Evolutionary conservation across 1,140 invertebrate genomes (phyloP).

Genomic region (Trichonephila clavata): DNA sequence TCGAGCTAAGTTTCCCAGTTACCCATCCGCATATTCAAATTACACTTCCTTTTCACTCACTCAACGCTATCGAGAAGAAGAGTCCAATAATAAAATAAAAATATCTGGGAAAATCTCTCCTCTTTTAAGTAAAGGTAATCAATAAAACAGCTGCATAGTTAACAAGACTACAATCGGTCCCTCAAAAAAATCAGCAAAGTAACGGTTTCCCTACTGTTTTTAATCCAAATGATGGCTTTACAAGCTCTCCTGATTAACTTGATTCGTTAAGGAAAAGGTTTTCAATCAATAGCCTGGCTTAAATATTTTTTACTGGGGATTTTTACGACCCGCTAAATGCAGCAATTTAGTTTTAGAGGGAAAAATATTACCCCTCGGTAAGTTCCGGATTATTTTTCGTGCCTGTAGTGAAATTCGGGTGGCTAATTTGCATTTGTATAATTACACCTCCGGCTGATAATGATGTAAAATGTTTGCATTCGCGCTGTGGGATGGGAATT

Average conservation of each 20-base stretch:
- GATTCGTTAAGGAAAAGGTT: slow-evolving; percentile 1
- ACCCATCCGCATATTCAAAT: slow-evolving; percentile 38
- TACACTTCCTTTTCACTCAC: slow-evolving; percentile 11
- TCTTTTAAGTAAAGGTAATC: slow-evolving; percentile 30
- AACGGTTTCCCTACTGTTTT: slow-evolving; percentile 27
- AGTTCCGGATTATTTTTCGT: slow-evolving; percentile 2
- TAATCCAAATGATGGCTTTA: slow-evolving; percentile 56
- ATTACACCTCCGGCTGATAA: slow-evolving; percentile 5
- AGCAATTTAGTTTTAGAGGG: slow-evolving; percentile 31
- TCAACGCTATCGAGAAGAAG: neutral
- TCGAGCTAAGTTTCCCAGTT: slow-evolving; percentile 12
- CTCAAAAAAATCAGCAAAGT: neutral
- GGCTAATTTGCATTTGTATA: slow-evolving; percentile 39
- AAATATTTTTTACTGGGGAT: neutral
- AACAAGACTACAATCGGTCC: neutral
- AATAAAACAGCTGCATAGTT: neutral
- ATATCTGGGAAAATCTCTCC: neutral
- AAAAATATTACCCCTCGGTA: slow-evolving; percentile 22
- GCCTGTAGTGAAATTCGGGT: neutral
- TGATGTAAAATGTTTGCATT: slow-evolving; percentile 5
- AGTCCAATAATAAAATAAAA: slow-evolving; percentile 22
- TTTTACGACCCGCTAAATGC: slow-evolving; percentile 20
- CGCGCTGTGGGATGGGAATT: neutral
- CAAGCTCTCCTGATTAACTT: slow-evolving; percentile 49
- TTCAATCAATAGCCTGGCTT: slow-evolving; percentile 50